phyloP scores from a whole-genome alignment of 2,797 vertebrate genomes.

The Xenopus petersii region DNA sequence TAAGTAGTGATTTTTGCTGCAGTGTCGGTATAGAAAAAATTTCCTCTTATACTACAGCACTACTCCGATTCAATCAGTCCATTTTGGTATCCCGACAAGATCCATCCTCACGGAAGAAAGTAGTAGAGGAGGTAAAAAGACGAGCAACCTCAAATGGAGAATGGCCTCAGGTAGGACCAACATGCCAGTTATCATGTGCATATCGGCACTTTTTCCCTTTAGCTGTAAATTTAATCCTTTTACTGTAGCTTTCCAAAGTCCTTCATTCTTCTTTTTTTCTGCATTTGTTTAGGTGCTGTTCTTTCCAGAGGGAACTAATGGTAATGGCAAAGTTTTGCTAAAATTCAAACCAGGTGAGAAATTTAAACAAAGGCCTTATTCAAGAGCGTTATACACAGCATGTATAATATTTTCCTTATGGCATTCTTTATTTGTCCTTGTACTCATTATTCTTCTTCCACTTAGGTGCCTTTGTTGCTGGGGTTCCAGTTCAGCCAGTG shows the following conservation, averaged over 20 bases:
- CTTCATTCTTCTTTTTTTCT: not conserved
- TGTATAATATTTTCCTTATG: not conserved
- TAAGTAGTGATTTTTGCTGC: too few species aligned
- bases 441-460: not conserved
- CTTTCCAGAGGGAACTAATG: slow-evolving; percentile 76
- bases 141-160: slow-evolving; percentile 75
- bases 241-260: not conserved
- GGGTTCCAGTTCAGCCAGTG: slow-evolving; percentile 85
- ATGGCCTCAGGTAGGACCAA: slow-evolving; percentile 84
- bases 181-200: not conserved
- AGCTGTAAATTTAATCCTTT: too few species aligned
- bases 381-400: not conserved
- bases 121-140: slow-evolving; percentile 74
- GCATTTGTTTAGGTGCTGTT: slow-evolving; percentile 65
- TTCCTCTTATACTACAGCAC: slow-evolving; percentile 46
- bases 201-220: not conserved
- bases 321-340: slow-evolving; percentile 71
- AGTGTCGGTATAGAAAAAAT: not conserved
- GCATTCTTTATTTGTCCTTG: too few species aligned
- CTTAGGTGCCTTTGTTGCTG: slow-evolving; percentile 83
- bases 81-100: slow-evolving; percentile 83
- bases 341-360: slow-evolving; percentile 73
- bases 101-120: slow-evolving; percentile 77
- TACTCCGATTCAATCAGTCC: slow-evolving; percentile 83
- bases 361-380: not conserved